Base-by-base conservation (phyloP, 2,888 invertebrate species). In the Shargacucullia verbasci region DNA sequence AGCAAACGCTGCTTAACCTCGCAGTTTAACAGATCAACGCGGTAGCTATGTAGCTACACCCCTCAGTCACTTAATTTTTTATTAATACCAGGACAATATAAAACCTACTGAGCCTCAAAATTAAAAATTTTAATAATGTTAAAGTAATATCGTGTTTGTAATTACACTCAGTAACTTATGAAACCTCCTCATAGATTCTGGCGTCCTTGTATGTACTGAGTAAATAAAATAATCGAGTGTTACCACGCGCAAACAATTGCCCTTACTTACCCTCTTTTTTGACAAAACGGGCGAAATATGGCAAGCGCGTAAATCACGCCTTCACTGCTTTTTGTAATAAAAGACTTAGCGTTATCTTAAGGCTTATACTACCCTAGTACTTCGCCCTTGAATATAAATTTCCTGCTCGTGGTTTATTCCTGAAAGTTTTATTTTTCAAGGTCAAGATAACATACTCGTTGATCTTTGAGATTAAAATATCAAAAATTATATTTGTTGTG, bases 141-240 rank as follows among this genome's bases (percentile, higher is more conserved):
- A 10, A 40, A 49, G 40, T 40, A 52, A 50, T 38, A 46, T 13
- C 10, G 27, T 8, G 5, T 2, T 12, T 43, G 37, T 57, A 64
- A 59, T 59, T 40, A 65, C 49, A 34, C 39, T 44, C 27, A 34
- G 20, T 40, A 15, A 69, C 39, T 59, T 69, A 64, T 45, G 14
- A 47, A 49, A 59, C 25, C 66, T 65, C 20, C 45, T 66, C 33
- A 53, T 35, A 46, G 15, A 58, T 9, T 40, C 48, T 71, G 43
- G 14, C 44, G 55, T 46, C 67, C 71, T 71, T 63, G 67, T 71
- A 62, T 63, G 67, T 71, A 62, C 50, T 31, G 43, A 72, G 61
- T 34, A 60, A 59, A 57, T 46, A 61, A 59, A 56, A 64, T 55
- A 71, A 72, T 64, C 48, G 59, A 55, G 57, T 57, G 54, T 50